Evolutionary conservation across 2,113 vertebrate genomes (phyloP), one percentile per base, ranked within the genome.

Genomic region (Hymenochirus boettgeri): DNA sequence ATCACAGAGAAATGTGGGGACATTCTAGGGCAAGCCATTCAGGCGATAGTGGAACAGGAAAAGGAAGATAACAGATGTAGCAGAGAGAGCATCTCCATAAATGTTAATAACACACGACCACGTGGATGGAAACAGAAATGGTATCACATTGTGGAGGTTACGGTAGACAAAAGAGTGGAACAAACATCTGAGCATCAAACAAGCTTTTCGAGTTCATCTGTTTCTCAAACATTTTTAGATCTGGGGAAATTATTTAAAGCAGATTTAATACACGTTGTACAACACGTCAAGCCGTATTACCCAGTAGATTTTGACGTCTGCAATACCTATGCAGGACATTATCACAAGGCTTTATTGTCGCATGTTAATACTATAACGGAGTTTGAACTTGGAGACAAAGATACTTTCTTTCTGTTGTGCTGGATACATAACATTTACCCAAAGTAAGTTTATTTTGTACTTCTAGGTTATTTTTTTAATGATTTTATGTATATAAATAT

Each of bases 381-480:
- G 22, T 82, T 81, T 24, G 78, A 72, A 24, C 73, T 90, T 52
- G 82, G 80, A 7, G 26, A 72, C 1, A 82, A 89, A 1, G 92
- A 96, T 66, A 76, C 77, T 67, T 74, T 76, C 72, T 86, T 91
- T 55, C 76, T 98, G 64, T 86, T 97, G 61, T 58, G 77, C 3
- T 96, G 92, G 93, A 83, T 86, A 74, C 81, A 90, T 31, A 78
- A 82, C 35, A 54, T 75, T 39, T 98, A 95, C 72, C 87, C 85
- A 51, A 82, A 84, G 88, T 90, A 84, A 88, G 89, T 61, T 1
- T 10, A n/a, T 55, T 17, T 5, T 27, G 1, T 39, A 24, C 50
- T 6, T 50, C 2, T 18, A 29, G 9, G 4, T 9, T 23, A 39
- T 15, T 61, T 23, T 11, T 39, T 11, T n/a, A n/a, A n/a, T n/a